These are phyloP conservation scores for Sebastes reedi DNA, from an alignment of 2,797 vertebrate genomes.

Conservation along the genomic window DNA sequence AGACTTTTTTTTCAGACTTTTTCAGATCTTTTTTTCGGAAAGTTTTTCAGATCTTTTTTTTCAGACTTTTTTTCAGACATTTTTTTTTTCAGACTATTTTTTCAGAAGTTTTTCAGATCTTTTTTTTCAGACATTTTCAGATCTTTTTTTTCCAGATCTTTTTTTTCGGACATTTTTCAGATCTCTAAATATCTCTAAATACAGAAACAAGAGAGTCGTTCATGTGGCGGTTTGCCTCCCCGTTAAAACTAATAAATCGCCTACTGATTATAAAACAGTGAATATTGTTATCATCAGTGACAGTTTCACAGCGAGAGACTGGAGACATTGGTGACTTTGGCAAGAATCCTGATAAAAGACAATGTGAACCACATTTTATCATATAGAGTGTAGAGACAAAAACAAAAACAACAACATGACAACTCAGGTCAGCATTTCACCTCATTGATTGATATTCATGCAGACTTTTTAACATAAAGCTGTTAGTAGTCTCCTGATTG, in stretches of 20 bases:
- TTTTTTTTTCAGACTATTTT: too few species aligned
- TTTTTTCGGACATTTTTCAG: too few species aligned
- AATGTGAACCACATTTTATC: constrained; percentile 47
- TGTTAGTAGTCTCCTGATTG: neutral
- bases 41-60: too few species aligned
- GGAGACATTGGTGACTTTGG: constrained; percentile 72
- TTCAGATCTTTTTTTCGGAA: too few species aligned
- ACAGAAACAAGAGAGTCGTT: too few species aligned
- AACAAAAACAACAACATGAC: constrained; percentile 23
- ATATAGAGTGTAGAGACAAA: constrained; percentile 21
- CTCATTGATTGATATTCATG: constrained; percentile 20
- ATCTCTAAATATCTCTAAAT: too few species aligned
- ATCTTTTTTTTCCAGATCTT: too few species aligned
- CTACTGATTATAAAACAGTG: neutral
- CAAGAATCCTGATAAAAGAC: constrained; percentile 49
- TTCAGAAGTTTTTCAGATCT: too few species aligned
- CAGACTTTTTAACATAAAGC: constrained; percentile 8
- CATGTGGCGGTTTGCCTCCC: too few species aligned
- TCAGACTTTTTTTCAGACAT: too few species aligned
- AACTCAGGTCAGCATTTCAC: constrained; percentile 28
- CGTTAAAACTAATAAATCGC: neutral
- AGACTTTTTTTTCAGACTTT: too few species aligned
- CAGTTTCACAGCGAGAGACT: neutral
- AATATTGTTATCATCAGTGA: neutral
- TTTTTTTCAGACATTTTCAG: too few species aligned